Evolutionary conservation across 2,113 vertebrate genomes (phyloP).

Genomic region (Pangasianodon hypophthalmus): DNA sequence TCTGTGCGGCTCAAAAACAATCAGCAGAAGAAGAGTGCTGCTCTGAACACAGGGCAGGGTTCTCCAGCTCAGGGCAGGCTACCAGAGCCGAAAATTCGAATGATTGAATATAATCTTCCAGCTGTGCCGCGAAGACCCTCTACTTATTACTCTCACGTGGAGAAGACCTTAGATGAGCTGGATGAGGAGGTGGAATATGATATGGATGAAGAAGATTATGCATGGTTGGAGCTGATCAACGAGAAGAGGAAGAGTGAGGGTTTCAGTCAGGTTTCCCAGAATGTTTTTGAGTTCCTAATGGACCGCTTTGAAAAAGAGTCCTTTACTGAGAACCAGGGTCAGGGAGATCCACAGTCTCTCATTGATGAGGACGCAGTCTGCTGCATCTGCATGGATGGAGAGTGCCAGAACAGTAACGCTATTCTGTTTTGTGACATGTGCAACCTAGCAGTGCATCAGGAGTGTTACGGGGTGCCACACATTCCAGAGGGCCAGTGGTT

Average conservation of each 20-base stretch:
- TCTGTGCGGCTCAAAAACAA: slow-evolving; percentile 89
- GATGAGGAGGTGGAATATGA: slow-evolving; percentile 97
- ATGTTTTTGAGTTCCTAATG: slow-evolving; percentile 97
- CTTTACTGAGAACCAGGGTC: slow-evolving; percentile 85
- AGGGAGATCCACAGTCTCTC: slow-evolving; percentile 81
- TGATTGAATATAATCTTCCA: slow-evolving; percentile 92
- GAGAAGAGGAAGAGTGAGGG: slow-evolving; percentile 90
- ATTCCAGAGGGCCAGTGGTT: slow-evolving; percentile 98
- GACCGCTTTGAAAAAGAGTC: slow-evolving; percentile 98
- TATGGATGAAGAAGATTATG: slow-evolving; percentile 98
- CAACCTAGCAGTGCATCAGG: slow-evolving; percentile 97
- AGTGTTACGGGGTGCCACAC: slow-evolving; percentile 98
- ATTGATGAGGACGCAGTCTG: slow-evolving; percentile 99
- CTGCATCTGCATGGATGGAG: slow-evolving; percentile 98
- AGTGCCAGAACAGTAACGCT: slow-evolving; percentile 96
- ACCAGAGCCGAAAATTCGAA: slow-evolving; percentile 85
- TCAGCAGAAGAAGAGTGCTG: slow-evolving; percentile 87
- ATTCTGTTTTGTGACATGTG: slow-evolving; percentile 98
- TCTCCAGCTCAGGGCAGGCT: slow-evolving; percentile 71
- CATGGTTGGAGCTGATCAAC: slow-evolving; percentile 94
- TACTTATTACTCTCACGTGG: slow-evolving; percentile 85
- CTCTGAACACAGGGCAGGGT: slow-evolving; percentile 73
- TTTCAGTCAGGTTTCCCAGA: slow-evolving; percentile 88
- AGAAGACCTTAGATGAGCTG: slow-evolving; percentile 91
- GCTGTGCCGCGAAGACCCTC: slow-evolving; percentile 85